A percentile compares a stretch with the other conserved stretches of the same genome.
These are phyloP conservation scores for Ariopsis seemanni DNA, from an alignment of 2,113 vertebrate genomes.

Conservation along the genomic window DNA sequence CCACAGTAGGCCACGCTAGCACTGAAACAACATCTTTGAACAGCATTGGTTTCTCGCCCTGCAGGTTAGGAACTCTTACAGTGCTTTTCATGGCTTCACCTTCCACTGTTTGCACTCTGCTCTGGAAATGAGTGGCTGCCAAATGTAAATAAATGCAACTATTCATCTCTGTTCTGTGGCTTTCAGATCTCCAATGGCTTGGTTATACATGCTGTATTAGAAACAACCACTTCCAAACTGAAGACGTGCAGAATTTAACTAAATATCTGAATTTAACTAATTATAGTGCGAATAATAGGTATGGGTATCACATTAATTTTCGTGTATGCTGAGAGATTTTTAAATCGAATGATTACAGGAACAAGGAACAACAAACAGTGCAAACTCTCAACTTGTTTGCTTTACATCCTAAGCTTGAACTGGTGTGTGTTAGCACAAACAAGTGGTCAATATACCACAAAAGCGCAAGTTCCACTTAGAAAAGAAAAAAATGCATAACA, in stretches of 20 bases:
- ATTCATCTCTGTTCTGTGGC: neutral
- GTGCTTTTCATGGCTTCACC: neutral
- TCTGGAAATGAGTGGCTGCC: constrained; percentile 1
- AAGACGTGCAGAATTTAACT: neutral
- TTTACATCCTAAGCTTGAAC: neutral
- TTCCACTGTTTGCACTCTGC: neutral
- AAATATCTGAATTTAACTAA: neutral
- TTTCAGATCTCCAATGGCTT: neutral
- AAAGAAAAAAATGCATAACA: neutral
- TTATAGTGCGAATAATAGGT: neutral
- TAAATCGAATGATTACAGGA: neutral
- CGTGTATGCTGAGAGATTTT: neutral
- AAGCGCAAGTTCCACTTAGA: neutral
- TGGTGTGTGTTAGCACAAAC: neutral
- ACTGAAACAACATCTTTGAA: neutral
- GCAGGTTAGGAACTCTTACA: neutral
- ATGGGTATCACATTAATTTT: neutral
- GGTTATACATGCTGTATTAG: neutral
- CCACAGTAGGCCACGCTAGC: neutral
- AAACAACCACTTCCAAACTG: neutral
- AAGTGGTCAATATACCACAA: neutral
- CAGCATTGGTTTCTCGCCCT: neutral
- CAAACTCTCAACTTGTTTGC: neutral
- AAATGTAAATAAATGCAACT: constrained; percentile 1
- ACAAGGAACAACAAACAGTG: neutral